Evolutionary conservation across 2,797 vertebrate species (phyloP).

Genomic region (Danio choprae): DNA sequence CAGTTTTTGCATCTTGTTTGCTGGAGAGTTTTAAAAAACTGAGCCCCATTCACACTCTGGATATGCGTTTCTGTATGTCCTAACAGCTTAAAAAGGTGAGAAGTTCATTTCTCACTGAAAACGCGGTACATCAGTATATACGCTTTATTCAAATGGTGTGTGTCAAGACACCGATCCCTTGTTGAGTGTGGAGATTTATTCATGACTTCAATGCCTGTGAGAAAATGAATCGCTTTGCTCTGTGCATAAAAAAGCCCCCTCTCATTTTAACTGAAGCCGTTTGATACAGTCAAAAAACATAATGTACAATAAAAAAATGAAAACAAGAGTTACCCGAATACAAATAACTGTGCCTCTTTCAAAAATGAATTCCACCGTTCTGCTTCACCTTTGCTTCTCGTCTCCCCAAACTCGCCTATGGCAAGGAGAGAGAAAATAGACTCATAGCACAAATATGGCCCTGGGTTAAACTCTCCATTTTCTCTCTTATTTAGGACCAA

Average conservation of each 20-base stretch:
- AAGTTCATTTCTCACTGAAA: not conserved
- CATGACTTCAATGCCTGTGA: not conserved
- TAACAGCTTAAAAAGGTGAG: not conserved
- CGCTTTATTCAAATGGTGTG: not conserved
- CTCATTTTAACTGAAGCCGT: conserved; percentile 5
- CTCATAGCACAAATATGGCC: conserved; percentile 21
- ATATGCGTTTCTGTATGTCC: not conserved
- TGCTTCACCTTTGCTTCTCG: not conserved
- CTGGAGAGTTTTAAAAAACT: not conserved
- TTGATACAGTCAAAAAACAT: not conserved
- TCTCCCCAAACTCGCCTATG: conserved; percentile 7
- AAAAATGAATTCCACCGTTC: conserved; percentile 3
- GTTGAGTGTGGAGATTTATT: not conserved
- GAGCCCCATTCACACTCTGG: not conserved
- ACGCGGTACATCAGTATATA: not conserved
- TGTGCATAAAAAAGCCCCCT: not conserved
- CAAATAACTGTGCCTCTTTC: conserved; percentile 6
- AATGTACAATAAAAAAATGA: not conserved
- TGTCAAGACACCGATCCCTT: not conserved
- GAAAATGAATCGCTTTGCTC: not conserved
- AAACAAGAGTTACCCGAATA: not conserved
- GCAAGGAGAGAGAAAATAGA: conserved; percentile 34
- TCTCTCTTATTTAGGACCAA: conserved; percentile 17
- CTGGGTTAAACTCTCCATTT: conserved; percentile 29
- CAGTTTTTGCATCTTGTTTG: not conserved